Base-by-base conservation (phyloP, 2,888 invertebrate genomes). In the Coelinius sp. region DNA sequence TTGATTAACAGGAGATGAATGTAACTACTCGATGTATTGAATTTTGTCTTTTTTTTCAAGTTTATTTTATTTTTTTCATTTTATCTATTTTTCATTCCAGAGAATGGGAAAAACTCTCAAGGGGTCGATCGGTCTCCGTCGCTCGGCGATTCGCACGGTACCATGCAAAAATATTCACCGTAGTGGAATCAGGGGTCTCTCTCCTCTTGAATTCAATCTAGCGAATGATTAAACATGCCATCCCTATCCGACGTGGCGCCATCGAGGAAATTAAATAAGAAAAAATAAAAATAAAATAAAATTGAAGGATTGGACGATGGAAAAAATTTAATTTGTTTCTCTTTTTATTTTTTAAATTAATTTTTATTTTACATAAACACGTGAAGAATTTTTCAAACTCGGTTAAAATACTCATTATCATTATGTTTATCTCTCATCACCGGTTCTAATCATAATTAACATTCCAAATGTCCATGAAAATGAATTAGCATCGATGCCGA, bases 171-270 rank as follows among this genome's bases (percentile, higher is more conserved):
- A 83, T 82, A 83, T 83, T 83, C 80, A 82, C 77, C 81, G 80
- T 71, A 76, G 75, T 76, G 64, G 46, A 59, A 67, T 67, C 70
- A n/a, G 65, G 70, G 65, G 64, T 35, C 56, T 67, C 24, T 35
- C 59, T 64, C 53, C 59, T 56, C 76, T 76, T 76, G 79, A 78
- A 83, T 83, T 83, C 81, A 83, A 84, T 83, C 82, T 81, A 81
- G 75, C 83, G 81, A 83, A 84, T 83, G 83, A 83, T 83, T 82
- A 82, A 82, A 82, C 80, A 80, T 82, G 80, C 83, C 80, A 79
- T 71, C 77, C 78, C 46, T 56, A 73, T 72, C 76, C 70, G 70
- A 52, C 59, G 73, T 64, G 74, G 68, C 71, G 71, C 71, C 71
- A 68, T 52, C 52, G 62, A 67, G 41, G n/a, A 41, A 25, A 63